phyloP scores from a whole-genome alignment of 1,140 invertebrate species.

The Trichonephila inaurata region DNA sequence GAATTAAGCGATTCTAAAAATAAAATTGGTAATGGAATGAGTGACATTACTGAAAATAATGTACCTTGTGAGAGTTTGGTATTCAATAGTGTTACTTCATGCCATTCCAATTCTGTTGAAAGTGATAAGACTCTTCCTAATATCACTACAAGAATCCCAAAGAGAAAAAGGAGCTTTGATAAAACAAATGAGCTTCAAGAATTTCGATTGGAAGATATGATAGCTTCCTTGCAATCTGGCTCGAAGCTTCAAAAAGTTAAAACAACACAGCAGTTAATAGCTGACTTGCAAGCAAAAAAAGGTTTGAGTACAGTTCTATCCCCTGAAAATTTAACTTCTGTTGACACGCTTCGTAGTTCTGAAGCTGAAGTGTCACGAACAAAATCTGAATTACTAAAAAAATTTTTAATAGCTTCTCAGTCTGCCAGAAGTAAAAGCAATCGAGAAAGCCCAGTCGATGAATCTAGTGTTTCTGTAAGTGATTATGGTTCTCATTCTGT shows the following conservation, averaged over 20 bases:
- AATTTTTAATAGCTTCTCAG: slow-evolving; percentile 82
- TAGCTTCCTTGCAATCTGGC: slow-evolving; percentile 80
- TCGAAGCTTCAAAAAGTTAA: slow-evolving; percentile 87
- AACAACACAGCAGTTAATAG: slow-evolving; percentile 91
- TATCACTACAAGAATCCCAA: slow-evolving; percentile 55
- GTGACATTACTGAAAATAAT: slow-evolving; percentile 59
- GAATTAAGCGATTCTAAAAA: slow-evolving; percentile 46
- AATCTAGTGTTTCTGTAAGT: slow-evolving; percentile 56
- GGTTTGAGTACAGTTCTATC: slow-evolving; percentile 81
- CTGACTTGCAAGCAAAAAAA: slow-evolving; percentile 86
- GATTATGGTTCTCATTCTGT: slow-evolving; percentile 59
- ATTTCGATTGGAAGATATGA: slow-evolving; percentile 83
- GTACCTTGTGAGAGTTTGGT: slow-evolving; percentile 77
- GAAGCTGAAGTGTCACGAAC: slow-evolving; percentile 80
- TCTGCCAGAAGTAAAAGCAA: slow-evolving; percentile 59
- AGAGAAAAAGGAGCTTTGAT: slow-evolving; percentile 74
- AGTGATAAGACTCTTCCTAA: slow-evolving; percentile 36
- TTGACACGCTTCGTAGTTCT: slow-evolving; percentile 80
- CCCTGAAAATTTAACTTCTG: slow-evolving; percentile 80
- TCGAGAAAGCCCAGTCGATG: slow-evolving; percentile 69
- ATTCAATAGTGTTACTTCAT: slow-evolving; percentile 77
- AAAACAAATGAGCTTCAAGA: slow-evolving; percentile 82
- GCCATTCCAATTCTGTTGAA: slow-evolving; percentile 66
- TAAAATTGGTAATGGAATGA: slow-evolving; percentile 66
- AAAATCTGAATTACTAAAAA: slow-evolving; percentile 84